phyloP scores from a whole-genome alignment of 2,888 invertebrate genomes.

The Caenorhabditis sp. region DNA sequence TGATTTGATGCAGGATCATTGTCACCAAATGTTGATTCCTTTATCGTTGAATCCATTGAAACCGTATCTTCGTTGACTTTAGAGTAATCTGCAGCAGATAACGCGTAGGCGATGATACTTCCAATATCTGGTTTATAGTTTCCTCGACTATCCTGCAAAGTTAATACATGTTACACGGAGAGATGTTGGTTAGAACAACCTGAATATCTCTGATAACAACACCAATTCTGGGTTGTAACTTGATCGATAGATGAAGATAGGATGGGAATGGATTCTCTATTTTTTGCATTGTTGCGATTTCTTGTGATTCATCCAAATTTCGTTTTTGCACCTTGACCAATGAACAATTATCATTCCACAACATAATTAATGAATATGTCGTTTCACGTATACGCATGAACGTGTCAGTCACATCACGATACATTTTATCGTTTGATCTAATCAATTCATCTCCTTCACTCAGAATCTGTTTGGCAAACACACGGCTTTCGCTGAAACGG shows the following conservation, averaged over 20 bases:
- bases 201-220: slow-evolving; percentile 63
- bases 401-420: slow-evolving; percentile 45
- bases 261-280: slow-evolving; percentile 59
- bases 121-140: slow-evolving; percentile 65
- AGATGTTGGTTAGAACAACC: slow-evolving; percentile 3
- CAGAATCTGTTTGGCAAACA: slow-evolving; percentile 21
- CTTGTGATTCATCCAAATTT: slow-evolving; percentile 16
- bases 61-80: slow-evolving; percentile 26
- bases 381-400: slow-evolving; percentile 56
- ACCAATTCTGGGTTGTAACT: slow-evolving; percentile 46
- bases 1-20: slow-evolving; percentile 24
- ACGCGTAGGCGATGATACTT: slow-evolving; percentile 81
- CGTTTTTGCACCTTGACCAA: slow-evolving; percentile 14
- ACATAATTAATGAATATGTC: slow-evolving; percentile 47
- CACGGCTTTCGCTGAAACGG: slow-evolving; percentile 21
- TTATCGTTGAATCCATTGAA: slow-evolving; percentile 21
- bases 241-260: slow-evolving; percentile 52
- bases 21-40: slow-evolving; percentile 22
- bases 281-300: slow-evolving; percentile 20
- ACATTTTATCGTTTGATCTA: slow-evolving; percentile 24
- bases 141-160: slow-evolving; percentile 40
- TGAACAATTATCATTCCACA: slow-evolving; percentile 60
- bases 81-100: slow-evolving; percentile 80
- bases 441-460: slow-evolving; percentile 21
- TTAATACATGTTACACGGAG: not conserved